Base-by-base conservation (phyloP, 2,113 vertebrate genomes). In the Ceuthmochares aereus region DNA sequence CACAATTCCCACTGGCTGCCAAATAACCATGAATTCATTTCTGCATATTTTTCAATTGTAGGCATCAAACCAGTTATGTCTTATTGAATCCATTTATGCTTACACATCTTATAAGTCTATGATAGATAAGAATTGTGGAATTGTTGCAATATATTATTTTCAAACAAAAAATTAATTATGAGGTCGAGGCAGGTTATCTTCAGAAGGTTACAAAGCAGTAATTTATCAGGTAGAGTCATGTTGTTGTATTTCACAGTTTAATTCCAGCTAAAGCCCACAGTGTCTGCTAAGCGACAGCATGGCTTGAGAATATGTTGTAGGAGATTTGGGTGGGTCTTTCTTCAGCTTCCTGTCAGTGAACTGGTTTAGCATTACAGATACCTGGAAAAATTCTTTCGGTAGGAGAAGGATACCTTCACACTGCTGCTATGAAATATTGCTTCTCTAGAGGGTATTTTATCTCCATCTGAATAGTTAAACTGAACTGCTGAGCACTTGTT, bases 11-110 rank as follows among this genome's bases (percentile, higher is more conserved):
- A 87, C 94, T 94, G 97, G 94, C 97, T 96, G 96, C 97, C 96
- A 98, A 98, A 97, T 97, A 97, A 95, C 89, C 92, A 95, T 97
- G 97, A 97, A 98, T 98, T 98, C 93, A 97, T 98, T 97, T 97
- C 93, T 58, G 73, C 84, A 59, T 96, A 96, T 98, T 98, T 98
- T 96, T 96, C 76, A 96, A 72, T 77, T 89, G 93, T 91, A 95
- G 75, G 94, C 95, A 97, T 95, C 98, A 97, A 98, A 98, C 98
- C 97, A 98, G 97, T 98, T 97, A 91, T 22, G 4, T 97, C 93
- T 97, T 95, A 98, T 98, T 98, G 98, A 98, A 98, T 96, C 87
- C 81, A 95, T 96, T 98, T 97, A 95, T 78, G 91, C 68, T 95
- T 97, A 97, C 92, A 81, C 55, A 89, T 96, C 91, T 98, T 97